Percentiles rank a stretch among this genome's conserved stretches.
Evolutionary conservation across 2,888 invertebrate genomes (phyloP).

Genomic region (Zeuzera pyrina): DNA sequence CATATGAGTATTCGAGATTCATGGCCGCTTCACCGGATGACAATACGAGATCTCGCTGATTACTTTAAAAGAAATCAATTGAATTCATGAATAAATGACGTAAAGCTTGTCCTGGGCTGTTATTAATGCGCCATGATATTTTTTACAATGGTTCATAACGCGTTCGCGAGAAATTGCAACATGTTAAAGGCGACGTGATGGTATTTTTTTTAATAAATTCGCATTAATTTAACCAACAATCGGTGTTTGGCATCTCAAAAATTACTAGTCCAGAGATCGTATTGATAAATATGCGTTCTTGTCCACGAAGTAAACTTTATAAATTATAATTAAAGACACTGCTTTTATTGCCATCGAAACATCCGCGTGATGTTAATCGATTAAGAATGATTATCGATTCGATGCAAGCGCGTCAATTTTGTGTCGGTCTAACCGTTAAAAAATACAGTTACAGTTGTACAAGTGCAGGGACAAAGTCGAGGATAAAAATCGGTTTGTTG

Average conservation of each 20-base stretch:
- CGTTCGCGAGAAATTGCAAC: slow-evolving; percentile 34
- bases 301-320: slow-evolving; percentile 61
- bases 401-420: slow-evolving; percentile 29
- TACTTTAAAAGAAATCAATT: slow-evolving; percentile 52
- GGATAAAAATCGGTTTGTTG: slow-evolving; percentile 42
- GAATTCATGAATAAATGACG: slow-evolving; percentile 63
- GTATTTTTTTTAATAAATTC: slow-evolving; percentile 55
- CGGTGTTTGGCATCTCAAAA: slow-evolving; percentile 52
- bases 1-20: slow-evolving; percentile 6
- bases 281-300: slow-evolving; percentile 34
- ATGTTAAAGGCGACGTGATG: slow-evolving; percentile 27
- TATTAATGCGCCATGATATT: slow-evolving; percentile 55
- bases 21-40: slow-evolving; percentile 10
- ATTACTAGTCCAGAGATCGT: slow-evolving; percentile 56
- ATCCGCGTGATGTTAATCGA: slow-evolving; percentile 46
- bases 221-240: slow-evolving; percentile 46
- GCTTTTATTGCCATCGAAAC: slow-evolving; percentile 47
- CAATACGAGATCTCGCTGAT: slow-evolving; percentile 42
- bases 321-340: slow-evolving; percentile 68
- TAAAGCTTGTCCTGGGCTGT: slow-evolving; percentile 42
- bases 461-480: slow-evolving; percentile 20
- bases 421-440: slow-evolving; percentile 15
- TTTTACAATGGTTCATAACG: slow-evolving; percentile 43
- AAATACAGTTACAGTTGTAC: slow-evolving; percentile 17
- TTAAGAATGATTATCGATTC: slow-evolving; percentile 37